Evolutionary conservation across 35 echinoderm and acorn worm species (phyloP).

Genomic region (Heliocidaris erythrogramma): DNA sequence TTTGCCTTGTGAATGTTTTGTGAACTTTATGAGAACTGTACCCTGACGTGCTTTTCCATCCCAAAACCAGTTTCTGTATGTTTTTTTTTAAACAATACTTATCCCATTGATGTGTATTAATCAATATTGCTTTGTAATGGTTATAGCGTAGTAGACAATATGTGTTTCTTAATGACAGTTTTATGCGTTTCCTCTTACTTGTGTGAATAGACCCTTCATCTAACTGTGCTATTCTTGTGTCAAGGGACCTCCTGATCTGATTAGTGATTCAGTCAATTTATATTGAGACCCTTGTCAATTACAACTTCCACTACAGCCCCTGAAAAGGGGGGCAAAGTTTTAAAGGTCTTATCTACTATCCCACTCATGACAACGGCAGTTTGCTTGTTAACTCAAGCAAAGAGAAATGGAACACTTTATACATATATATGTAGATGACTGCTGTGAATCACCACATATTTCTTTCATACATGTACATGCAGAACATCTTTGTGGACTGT

Average conservation of each 20-base stretch:
- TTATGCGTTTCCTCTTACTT: background rate
- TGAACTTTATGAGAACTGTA: too few relatives aligned
- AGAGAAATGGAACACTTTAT: background rate
- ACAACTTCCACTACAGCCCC: background rate
- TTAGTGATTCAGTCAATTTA: constrained; percentile 12
- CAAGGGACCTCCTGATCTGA: background rate
- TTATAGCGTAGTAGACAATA: too few relatives aligned
- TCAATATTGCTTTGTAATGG: too few relatives aligned
- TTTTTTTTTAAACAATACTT: too few relatives aligned
- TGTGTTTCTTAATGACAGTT: too few relatives aligned
- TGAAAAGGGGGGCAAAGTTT: background rate
- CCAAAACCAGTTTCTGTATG: too few relatives aligned
- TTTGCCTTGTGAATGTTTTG: too few relatives aligned
- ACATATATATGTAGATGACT: background rate
- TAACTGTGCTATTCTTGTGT: background rate
- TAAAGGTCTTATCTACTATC: background rate
- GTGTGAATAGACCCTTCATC: background rate
- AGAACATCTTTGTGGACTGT: too few relatives aligned
- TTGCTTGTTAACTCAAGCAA: background rate
- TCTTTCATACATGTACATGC: too few relatives aligned
- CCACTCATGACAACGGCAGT: background rate
- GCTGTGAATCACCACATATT: background rate
- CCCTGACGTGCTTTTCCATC: too few relatives aligned
- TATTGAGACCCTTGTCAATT: constrained; percentile 11
- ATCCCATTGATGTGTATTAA: too few relatives aligned